These are phyloP conservation scores for Sebastes cheni DNA, from an alignment of 2,797 vertebrate species.

Conservation along the genomic window DNA sequence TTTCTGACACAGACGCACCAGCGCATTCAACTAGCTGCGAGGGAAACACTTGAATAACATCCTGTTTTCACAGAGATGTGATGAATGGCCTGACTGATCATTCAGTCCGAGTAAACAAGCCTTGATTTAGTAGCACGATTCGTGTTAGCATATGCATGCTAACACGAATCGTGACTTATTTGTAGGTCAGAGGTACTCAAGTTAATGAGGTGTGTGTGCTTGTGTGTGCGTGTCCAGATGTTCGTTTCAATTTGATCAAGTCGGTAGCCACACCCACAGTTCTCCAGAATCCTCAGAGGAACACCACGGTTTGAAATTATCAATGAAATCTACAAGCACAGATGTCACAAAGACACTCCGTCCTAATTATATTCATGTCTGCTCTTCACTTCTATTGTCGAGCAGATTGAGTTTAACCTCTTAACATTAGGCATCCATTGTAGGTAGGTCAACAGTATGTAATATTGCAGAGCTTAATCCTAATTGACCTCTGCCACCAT, in stretches of 20 bases:
- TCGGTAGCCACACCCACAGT: background rate
- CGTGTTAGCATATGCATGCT: conserved; percentile 34
- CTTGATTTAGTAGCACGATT: conserved; percentile 43
- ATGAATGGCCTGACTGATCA: conserved; percentile 22
- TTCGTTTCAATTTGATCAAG: conserved; percentile 50
- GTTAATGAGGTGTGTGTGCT: conserved; percentile 35
- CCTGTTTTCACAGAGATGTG: conserved; percentile 24
- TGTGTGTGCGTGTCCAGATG: conserved; percentile 54
- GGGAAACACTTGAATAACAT: conserved; percentile 27
- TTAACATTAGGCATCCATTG: background rate
- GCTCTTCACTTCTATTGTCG: conserved; percentile 1
- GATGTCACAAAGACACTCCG: conserved; percentile 31
- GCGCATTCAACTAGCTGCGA: conserved; percentile 21
- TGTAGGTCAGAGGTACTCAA: conserved; percentile 35
- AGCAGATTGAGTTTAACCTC: conserved; percentile 38
- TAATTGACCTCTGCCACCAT: conserved; percentile 39
- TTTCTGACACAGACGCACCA: background rate
- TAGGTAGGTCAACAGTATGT: conserved; percentile 6
- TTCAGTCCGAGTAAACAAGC: conserved; percentile 17
- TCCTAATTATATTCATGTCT: conserved; percentile 13
- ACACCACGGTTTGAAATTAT: conserved; percentile 25
- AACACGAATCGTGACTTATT: conserved; percentile 38
- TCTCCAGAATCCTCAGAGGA: conserved; percentile 30
- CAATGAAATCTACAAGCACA: conserved; percentile 24
- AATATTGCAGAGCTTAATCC: conserved; percentile 40